Percentiles rank a stretch among this genome's conserved stretches.
Evolutionary conservation across 2,797 vertebrate genomes (phyloP).

Genomic region (Myotis findleyi): DNA sequence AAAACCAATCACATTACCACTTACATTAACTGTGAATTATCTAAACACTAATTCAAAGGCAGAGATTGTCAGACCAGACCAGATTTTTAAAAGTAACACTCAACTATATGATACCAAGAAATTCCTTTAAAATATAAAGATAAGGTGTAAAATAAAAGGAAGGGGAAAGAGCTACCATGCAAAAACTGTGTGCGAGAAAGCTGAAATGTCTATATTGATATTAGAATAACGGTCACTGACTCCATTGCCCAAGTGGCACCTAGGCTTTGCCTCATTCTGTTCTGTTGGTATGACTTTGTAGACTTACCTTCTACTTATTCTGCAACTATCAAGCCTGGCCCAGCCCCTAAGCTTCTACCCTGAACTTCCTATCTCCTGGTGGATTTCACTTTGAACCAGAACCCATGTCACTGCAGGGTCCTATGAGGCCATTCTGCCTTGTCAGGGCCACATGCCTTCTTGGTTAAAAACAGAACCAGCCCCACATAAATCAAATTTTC

Average conservation of each 20-base stretch:
- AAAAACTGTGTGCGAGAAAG: background rate
- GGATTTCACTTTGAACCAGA: background rate
- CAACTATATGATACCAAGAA: constrained; percentile 24
- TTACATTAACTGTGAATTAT: constrained; percentile 32
- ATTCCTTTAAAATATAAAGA: background rate
- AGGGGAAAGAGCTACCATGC: background rate
- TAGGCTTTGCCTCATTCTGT: background rate
- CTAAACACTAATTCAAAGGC: constrained; percentile 30
- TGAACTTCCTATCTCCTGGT: background rate
- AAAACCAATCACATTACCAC: background rate
- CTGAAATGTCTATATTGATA: background rate
- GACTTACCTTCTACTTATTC: background rate
- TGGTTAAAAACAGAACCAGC: constrained; percentile 38
- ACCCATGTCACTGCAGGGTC: background rate
- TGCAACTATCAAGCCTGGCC: background rate
- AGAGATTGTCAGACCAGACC: background rate
- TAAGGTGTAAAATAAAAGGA: background rate
- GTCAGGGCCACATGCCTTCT: background rate
- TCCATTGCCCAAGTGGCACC: background rate
- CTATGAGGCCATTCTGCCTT: background rate
- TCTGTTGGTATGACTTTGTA: background rate
- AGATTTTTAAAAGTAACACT: background rate
- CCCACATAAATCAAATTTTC: background rate
- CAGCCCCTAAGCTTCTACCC: background rate
- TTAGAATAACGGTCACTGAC: background rate